These are phyloP conservation scores for Kradibia gibbosae DNA, from an alignment of 1,140 invertebrate genomes.

Conservation along the genomic window DNA sequence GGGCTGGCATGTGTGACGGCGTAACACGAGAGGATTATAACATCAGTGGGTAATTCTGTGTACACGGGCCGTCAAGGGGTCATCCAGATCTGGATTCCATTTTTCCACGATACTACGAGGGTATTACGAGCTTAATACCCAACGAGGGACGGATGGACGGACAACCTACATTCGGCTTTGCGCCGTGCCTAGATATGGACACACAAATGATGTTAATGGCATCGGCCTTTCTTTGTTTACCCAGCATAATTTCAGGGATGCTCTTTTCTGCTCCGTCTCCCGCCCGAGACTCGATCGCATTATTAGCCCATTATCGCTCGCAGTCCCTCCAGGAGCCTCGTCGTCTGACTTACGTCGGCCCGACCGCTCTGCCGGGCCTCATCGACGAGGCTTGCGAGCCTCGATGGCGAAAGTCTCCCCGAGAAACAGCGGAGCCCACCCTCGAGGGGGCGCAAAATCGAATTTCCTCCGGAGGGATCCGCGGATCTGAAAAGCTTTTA, in stretches of 20 bases:
- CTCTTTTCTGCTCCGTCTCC: background rate
- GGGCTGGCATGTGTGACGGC: conserved; percentile 64
- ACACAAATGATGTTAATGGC: background rate
- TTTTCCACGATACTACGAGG: background rate
- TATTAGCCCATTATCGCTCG: background rate
- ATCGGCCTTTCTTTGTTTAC: background rate
- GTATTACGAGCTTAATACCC: background rate
- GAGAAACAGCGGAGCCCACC: background rate
- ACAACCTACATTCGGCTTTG: background rate
- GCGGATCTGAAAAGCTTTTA: conserved; percentile 11
- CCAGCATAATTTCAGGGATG: background rate
- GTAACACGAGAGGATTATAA: conserved; percentile 74
- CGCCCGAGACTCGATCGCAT: too few relatives aligned
- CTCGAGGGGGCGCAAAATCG: background rate
- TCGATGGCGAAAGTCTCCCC: too few relatives aligned
- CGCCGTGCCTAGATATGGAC: background rate
- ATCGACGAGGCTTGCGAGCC: background rate
- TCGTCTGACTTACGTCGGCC: background rate
- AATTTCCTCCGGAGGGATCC: conserved; percentile 1
- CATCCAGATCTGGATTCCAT: background rate
- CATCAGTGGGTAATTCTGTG: conserved; percentile 70
- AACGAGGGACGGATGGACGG: background rate
- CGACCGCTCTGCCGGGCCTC: background rate
- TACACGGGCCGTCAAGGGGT: background rate
- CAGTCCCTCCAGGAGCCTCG: background rate